These are phyloP conservation scores for Papilio polytes DNA, from an alignment of 1,140 invertebrate genomes.

Conservation along the genomic window DNA sequence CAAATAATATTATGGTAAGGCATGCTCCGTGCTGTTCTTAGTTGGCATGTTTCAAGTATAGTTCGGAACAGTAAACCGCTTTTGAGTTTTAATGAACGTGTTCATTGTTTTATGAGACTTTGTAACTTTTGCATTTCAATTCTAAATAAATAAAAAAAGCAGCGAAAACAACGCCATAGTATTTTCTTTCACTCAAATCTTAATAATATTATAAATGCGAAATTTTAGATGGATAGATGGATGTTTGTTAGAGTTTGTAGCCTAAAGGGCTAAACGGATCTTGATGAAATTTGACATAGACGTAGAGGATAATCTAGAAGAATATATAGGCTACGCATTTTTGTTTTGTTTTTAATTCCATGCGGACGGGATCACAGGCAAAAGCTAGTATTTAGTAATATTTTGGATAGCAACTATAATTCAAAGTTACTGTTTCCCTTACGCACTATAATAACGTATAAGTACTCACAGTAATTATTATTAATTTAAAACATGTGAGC, in stretches of 20 bases:
- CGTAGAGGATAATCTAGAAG: too few species aligned
- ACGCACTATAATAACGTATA: not conserved
- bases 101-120: not conserved
- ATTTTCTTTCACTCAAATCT: not conserved
- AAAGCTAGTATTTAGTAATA: not conserved
- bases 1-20: constrained; percentile 74
- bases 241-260: too few species aligned
- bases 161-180: not conserved
- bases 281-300: too few species aligned
- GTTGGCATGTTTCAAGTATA: constrained; percentile 44
- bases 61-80: constrained; percentile 32
- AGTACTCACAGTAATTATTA: not conserved
- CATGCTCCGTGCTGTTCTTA: constrained; percentile 48
- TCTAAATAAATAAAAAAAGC: not conserved
- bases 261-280: too few species aligned
- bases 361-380: too few species aligned
- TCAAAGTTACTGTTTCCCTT: not conserved
- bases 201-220: too few species aligned
- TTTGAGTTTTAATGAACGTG: constrained; percentile 8
- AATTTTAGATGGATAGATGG: too few species aligned
- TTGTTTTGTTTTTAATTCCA: too few species aligned
- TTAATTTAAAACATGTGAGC: constrained; percentile 2
- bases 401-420: not conserved
- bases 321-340: too few species aligned
- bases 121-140: not conserved